A percentile compares a stretch with the other conserved stretches of the same genome.
Conservation (phyloP, 2,113 vertebrate genomes). For the Chelonoidis abingdonii region DNA sequence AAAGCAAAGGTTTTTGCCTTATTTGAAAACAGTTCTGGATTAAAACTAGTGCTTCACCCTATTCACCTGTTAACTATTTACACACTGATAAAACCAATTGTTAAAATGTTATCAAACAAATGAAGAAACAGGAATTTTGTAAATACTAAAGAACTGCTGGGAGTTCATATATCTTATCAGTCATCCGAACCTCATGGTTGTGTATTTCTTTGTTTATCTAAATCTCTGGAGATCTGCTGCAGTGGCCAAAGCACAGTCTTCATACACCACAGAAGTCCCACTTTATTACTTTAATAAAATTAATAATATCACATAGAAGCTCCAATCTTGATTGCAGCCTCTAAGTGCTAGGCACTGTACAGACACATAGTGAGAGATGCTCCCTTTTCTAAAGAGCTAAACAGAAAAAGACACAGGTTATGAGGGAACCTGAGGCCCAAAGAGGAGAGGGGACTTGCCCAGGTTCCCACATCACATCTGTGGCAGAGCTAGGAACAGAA, state of each 20-base stretch:
- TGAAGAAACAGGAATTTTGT: background rate
- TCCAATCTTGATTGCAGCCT: background rate
- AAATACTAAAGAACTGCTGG: background rate
- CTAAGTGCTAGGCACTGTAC: background rate
- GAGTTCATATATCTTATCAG: background rate
- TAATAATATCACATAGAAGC: background rate
- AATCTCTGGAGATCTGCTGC: background rate
- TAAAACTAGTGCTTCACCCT: background rate
- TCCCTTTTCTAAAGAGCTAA: background rate
- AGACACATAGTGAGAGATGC: background rate
- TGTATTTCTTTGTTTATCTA: background rate
- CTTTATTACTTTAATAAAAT: background rate
- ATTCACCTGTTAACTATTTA: background rate
- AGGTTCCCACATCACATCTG: too few species aligned
- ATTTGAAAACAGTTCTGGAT: background rate
- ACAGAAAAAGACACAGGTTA: background rate
- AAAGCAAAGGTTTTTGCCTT: background rate
- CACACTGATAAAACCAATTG: background rate
- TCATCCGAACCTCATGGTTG: background rate
- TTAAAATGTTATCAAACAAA: background rate
- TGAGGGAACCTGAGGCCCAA: background rate
- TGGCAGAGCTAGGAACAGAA: too few species aligned
- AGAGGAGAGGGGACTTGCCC: too few species aligned
- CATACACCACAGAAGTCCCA: accelerated
- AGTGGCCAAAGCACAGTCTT: background rate